Percentiles rank a stretch among this genome's conserved stretches.
Evolutionary conservation across 2,888 invertebrate species (phyloP).

Genomic region (Apodemia zela): DNA sequence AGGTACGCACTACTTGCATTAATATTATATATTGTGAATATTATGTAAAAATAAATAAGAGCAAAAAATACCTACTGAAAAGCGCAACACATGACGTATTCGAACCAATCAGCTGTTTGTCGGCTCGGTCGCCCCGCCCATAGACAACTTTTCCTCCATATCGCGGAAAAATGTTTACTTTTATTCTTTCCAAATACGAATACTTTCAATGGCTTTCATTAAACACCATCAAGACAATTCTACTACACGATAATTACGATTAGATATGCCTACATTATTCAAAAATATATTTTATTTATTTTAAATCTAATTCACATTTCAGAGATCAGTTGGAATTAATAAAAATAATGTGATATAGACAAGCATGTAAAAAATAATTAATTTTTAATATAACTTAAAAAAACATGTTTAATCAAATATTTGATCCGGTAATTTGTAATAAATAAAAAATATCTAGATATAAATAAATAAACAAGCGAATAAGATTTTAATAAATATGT

Average conservation of each 20-base stretch:
- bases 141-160: conserved; percentile 65
- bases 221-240: not conserved
- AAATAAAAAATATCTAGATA: not conserved
- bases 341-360: too few species aligned
- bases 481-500: not conserved
- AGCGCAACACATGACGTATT: conserved; percentile 64
- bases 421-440: not conserved
- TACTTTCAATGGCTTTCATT: conserved; percentile 19
- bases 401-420: not conserved
- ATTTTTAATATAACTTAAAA: not conserved
- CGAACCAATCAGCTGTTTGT: conserved; percentile 75
- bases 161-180: conserved; percentile 56
- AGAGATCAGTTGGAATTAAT: too few species aligned
- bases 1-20: conserved; percentile 21
- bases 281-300: not conserved
- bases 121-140: conserved; percentile 64
- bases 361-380: not conserved
- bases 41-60: conserved; percentile 34
- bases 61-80: conserved; percentile 69
- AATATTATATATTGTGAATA: conserved; percentile 30
- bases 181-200: conserved; percentile 30
- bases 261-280: not conserved
- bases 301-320: not conserved
- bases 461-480: not conserved
- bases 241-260: not conserved